Evolutionary conservation across 1,140 invertebrate genomes (phyloP).

Genomic region (Carcinoscorpius rotundicauda): DNA sequence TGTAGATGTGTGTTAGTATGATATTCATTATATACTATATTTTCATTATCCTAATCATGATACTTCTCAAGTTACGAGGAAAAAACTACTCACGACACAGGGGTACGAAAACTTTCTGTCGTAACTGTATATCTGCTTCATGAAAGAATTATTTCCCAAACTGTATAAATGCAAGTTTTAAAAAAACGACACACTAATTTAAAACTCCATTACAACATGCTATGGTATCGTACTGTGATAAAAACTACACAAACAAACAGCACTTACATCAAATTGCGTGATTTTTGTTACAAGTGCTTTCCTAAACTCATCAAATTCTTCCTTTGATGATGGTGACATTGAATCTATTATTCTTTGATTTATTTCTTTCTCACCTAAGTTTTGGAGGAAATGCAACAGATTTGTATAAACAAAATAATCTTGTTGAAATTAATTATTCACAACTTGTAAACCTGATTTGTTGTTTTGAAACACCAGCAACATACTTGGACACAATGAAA

Average conservation of each 20-base stretch:
- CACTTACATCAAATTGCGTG: constrained; percentile 41
- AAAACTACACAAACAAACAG: too few relatives aligned
- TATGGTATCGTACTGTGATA: too few relatives aligned
- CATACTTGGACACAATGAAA: background rate
- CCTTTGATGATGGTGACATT: constrained; percentile 55
- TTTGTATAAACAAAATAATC: too few relatives aligned
- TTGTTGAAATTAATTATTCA: background rate
- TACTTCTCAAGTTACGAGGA: too few relatives aligned
- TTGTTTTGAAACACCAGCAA: background rate
- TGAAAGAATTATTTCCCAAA: too few relatives aligned
- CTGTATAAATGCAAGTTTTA: background rate
- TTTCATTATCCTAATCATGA: too few relatives aligned
- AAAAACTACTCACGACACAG: too few relatives aligned
- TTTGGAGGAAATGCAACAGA: background rate
- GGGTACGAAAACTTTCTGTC: too few relatives aligned
- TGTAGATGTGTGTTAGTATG: too few relatives aligned
- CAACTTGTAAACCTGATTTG: constrained; percentile 23
- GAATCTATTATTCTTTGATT: constrained; percentile 39
- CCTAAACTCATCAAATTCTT: constrained; percentile 65
- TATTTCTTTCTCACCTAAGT: background rate
- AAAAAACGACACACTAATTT: constrained; percentile 5
- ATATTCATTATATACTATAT: too few relatives aligned
- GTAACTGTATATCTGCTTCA: too few relatives aligned
- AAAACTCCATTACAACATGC: background rate
- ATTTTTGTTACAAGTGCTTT: constrained; percentile 59